Evolutionary conservation across 1,140 invertebrate species (phyloP).

Genomic region (Dendrolimus punctatus): DNA sequence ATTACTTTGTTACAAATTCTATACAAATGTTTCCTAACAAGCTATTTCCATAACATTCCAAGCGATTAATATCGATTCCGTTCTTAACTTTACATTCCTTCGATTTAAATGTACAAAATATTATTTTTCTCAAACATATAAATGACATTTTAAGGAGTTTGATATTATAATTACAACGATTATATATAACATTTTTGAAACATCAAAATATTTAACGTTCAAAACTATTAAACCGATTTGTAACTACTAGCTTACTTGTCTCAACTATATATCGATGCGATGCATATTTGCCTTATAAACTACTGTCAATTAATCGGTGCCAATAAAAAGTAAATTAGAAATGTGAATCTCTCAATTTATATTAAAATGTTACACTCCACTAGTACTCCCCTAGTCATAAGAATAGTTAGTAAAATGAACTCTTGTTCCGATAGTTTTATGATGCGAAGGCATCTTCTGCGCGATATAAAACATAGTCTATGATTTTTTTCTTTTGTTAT

Average conservation of each 20-base stretch:
- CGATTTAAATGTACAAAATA: not conserved
- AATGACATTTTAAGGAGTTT: not conserved
- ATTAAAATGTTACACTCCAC: slow-evolving; percentile 4
- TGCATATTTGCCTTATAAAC: not conserved
- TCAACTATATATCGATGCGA: not conserved
- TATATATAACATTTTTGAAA: too few species aligned
- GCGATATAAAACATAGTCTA: not conserved
- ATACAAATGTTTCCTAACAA: slow-evolving; percentile 19
- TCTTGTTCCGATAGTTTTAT: too few species aligned
- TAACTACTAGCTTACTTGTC: not conserved
- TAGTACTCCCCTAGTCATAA: slow-evolving; percentile 17
- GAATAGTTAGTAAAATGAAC: slow-evolving; percentile 6
- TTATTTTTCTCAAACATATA: not conserved
- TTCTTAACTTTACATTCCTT: slow-evolving; percentile 3
- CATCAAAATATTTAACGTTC: too few species aligned
- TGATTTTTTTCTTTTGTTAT: too few species aligned
- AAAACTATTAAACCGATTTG: too few species aligned
- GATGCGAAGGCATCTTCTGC: not conserved
- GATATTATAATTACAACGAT: not conserved
- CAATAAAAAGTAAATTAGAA: slow-evolving; percentile 3
- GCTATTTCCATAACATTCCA: not conserved
- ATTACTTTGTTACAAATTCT: too few species aligned
- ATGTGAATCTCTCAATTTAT: slow-evolving; percentile 2
- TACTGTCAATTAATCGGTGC: slow-evolving; percentile 3
- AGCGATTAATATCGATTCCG: slow-evolving; percentile 3